These are phyloP conservation scores for Prosopocoilus inquinatus DNA, from an alignment of 2,888 invertebrate genomes.

Conservation along the genomic window DNA sequence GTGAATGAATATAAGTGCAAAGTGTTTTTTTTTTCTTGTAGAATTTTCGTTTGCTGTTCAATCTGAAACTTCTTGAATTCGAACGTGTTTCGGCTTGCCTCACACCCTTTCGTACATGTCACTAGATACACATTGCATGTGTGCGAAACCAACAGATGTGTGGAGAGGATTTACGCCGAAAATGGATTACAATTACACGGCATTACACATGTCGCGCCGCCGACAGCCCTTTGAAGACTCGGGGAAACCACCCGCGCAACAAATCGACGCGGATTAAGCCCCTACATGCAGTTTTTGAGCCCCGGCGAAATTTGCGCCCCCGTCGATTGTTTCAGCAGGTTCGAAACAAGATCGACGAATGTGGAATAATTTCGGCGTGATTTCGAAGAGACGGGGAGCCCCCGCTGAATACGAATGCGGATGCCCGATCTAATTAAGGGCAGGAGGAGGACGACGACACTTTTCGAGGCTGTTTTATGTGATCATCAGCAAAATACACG, in stretches of 20 bases:
- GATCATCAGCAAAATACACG: conserved; percentile 41
- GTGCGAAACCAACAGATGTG: conserved; percentile 32
- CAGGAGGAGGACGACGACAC: conserved; percentile 37
- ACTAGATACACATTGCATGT: conserved; percentile 2
- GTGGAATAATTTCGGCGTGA: neutral
- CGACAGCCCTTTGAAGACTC: neutral
- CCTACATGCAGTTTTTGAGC: neutral
- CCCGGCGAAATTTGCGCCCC: neutral
- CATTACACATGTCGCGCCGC: conserved; percentile 45
- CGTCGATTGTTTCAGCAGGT: too few species aligned
- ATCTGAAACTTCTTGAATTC: too few species aligned
- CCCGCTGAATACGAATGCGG: conserved; percentile 37
- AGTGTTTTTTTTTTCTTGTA: too few species aligned
- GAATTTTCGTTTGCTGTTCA: too few species aligned
- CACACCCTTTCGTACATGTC: neutral
- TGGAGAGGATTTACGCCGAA: conserved; percentile 46
- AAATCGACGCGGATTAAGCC: neutral
- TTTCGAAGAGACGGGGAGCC: neutral
- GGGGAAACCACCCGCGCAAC: neutral
- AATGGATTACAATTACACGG: conserved; percentile 50
- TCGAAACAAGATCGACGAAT: neutral
- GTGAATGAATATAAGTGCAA: too few species aligned
- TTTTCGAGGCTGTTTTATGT: conserved; percentile 40
- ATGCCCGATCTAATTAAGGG: conserved; percentile 36
- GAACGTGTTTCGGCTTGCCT: too few species aligned